These are phyloP conservation scores for Tuberolachnus salignus DNA, from an alignment of 2,888 invertebrate genomes.

Conservation along the genomic window DNA sequence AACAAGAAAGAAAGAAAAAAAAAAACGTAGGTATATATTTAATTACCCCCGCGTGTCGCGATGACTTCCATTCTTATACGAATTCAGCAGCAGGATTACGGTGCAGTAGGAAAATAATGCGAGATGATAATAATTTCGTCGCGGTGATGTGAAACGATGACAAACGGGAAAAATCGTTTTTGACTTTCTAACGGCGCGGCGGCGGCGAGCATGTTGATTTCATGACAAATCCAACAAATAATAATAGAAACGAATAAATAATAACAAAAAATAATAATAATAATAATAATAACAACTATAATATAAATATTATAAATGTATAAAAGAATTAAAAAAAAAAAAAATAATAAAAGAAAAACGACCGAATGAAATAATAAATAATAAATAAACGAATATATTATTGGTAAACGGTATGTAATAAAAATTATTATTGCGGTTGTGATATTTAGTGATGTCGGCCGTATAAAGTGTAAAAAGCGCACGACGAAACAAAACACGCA, in stretches of 20 bases:
- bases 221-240: constrained; percentile 31
- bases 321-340: not conserved
- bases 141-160: not conserved
- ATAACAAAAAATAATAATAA: constrained; percentile 10
- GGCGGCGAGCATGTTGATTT: constrained; percentile 27
- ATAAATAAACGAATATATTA: too few species aligned
- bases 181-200: constrained; percentile 25
- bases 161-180: not conserved
- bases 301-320: not conserved
- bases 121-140: too few species aligned
- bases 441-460: not conserved
- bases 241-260: not conserved
- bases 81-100: not conserved
- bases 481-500: constrained; percentile 25
- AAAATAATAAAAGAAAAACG: not conserved
- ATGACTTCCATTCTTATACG: constrained; percentile 13
- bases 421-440: not conserved
- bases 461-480: constrained; percentile 12
- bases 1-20: not conserved
- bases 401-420: not conserved
- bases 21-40: not conserved
- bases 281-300: too few species aligned
- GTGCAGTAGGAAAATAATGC: not conserved
- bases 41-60: constrained; percentile 23
- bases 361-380: too few species aligned